Base-by-base conservation (phyloP, 2,797 vertebrate genomes). In the Eidolon dupreanum region DNA sequence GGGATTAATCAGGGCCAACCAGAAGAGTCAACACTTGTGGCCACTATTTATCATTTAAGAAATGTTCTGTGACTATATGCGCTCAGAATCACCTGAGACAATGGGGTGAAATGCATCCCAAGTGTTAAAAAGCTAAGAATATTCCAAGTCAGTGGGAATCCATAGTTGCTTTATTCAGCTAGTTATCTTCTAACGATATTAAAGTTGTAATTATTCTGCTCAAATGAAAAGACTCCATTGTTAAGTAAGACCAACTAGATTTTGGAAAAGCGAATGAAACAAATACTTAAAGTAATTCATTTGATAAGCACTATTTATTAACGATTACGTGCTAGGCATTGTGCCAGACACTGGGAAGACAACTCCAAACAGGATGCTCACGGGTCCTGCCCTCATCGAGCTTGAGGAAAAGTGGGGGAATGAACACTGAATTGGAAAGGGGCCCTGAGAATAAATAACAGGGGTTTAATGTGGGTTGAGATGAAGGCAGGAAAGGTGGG, bases 171-270 rank as follows among this genome's bases (percentile, higher is more conserved):
- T 81, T 66, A 89, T 86, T 94, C 19, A 65, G 17, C 31, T 85
- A 26, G 51, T 75, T 79, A 90, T 5, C 9, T 33, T 51, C 65
- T 43, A 51, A 61, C 38, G n/a, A 65, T 63, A 85, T 33, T n/a
- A 86, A 83, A 85, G 46, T 61, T 74, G 33, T 38, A 66, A 43
- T 20, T 78, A 66, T 3, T 12, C 11, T 66, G 61, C 7, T 66
- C n/a, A 75, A 85, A 79, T 24, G 31, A 26, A 90, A 95, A 94
- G 33, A 85, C 8, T 7, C 31, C 19, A 24, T 41, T 82, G 71
- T 79, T 89, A 95, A 77, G n/a, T 59, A 91, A 90, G 59, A 88
- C 15, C 75, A 93, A 49, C 6, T 20, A 81, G 22, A 94, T 24
- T 84, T 55, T 84, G 31, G 41, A 81, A 71, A 94, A 90, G 19